phyloP scores from a whole-genome alignment of 37 sponge, comb jelly and placozoan species.

The Chondrilla cf. caribensis region DNA sequence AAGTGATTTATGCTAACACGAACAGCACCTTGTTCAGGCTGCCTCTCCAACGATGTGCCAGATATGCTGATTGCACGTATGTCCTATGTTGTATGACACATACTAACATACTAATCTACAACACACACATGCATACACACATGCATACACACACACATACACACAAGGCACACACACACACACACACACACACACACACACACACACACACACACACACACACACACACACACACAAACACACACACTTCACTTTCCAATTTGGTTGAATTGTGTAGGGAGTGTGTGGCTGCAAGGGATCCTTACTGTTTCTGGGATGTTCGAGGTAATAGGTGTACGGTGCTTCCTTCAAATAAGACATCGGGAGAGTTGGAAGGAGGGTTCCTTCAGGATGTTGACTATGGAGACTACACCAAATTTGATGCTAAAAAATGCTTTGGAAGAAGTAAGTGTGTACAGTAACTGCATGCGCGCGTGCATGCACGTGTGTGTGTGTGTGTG shows the following conservation, averaged over 20 bases:
- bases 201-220: too few species aligned
- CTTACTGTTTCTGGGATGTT: constrained; percentile 17
- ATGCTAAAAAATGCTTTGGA: background rate
- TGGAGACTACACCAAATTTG: constrained; percentile 1
- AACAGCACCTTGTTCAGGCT: constrained; percentile 13
- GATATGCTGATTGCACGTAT: background rate
- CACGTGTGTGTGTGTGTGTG: too few species aligned
- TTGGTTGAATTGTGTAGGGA: background rate
- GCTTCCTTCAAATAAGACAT: background rate
- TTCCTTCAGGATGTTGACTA: constrained; percentile 16
- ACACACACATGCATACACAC: too few species aligned
- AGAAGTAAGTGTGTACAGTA: background rate
- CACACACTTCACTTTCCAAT: too few species aligned
- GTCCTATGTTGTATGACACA: too few species aligned
- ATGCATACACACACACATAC: too few species aligned
- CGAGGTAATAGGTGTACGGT: background rate
- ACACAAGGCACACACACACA: too few species aligned
- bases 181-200: too few species aligned
- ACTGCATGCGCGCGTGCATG: too few species aligned
- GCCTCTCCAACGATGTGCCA: constrained; percentile 1
- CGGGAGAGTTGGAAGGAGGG: background rate
- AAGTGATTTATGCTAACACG: constrained; percentile 15
- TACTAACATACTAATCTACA: background rate
- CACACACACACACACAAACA: too few species aligned
- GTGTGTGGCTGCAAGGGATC: constrained; percentile 7